A percentile compares a stretch with the other conserved stretches of the same genome.
These are phyloP conservation scores for Melipona quadrifasciata DNA, from an alignment of 1,140 invertebrate species.

Conservation along the genomic window DNA sequence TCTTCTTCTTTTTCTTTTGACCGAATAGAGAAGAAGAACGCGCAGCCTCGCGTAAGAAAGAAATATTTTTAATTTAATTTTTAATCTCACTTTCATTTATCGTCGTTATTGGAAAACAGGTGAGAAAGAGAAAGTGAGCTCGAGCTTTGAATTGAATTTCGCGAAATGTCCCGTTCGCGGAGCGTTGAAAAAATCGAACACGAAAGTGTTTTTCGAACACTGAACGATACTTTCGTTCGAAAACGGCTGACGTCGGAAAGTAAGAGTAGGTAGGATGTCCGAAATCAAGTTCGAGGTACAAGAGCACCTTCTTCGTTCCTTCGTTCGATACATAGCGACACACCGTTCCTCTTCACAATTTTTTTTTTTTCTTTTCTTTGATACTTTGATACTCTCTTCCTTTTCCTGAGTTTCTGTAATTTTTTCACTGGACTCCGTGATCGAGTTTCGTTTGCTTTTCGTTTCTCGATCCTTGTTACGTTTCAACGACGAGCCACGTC, in stretches of 20 bases:
- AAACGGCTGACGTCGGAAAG: background rate
- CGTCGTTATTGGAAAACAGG: too few species aligned
- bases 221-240: background rate
- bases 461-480: too few species aligned
- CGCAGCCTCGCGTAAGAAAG: too few species aligned
- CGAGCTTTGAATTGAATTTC: too few species aligned
- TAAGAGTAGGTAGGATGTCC: constrained; percentile 5
- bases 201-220: background rate
- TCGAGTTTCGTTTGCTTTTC: too few species aligned
- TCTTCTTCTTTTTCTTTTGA: background rate
- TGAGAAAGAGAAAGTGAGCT: too few species aligned
- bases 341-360: background rate
- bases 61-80: background rate
- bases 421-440: too few species aligned
- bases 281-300: background rate
- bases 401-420: background rate
- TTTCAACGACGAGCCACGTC: background rate
- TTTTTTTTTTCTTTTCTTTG: background rate
- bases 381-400: background rate
- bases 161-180: background rate
- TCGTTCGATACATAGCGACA: background rate
- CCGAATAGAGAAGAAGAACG: too few species aligned
- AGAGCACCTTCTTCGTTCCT: background rate
- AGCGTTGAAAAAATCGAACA: constrained; percentile 15
- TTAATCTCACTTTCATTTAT: too few species aligned